Conservation (phyloP, 2,797 vertebrate genomes). For the Ctenopoma kingsleyae region DNA sequence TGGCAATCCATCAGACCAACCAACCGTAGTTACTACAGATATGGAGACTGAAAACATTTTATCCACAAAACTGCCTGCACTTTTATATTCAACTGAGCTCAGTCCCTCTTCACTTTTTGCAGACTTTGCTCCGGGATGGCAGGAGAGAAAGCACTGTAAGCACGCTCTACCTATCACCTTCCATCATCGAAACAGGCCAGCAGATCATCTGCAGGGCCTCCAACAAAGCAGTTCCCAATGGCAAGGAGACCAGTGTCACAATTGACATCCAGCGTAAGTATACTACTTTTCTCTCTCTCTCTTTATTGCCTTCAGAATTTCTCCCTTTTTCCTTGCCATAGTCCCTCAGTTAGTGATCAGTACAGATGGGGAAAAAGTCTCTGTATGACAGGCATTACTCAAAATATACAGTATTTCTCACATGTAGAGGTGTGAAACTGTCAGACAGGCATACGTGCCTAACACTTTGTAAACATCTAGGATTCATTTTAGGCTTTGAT, state of each 20-base stretch:
- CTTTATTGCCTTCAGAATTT: not conserved
- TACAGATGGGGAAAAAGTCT: not conserved
- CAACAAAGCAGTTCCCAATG: slow-evolving; percentile 95
- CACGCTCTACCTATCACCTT: slow-evolving; percentile 92
- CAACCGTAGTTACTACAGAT: not conserved
- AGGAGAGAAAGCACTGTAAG: slow-evolving; percentile 95
- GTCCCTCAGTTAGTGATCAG: slow-evolving; percentile 14
- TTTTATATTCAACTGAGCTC: not conserved
- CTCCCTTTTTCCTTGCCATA: not conserved
- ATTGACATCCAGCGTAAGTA: slow-evolving; percentile 98
- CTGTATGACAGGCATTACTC: slow-evolving; percentile 9
- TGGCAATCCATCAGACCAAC: not conserved
- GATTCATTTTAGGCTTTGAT: slow-evolving; percentile 63
- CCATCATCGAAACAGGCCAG: slow-evolving; percentile 95
- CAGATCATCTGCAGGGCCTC: slow-evolving; percentile 94
- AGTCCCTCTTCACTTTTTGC: slow-evolving; percentile 28
- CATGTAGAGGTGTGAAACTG: slow-evolving; percentile 34
- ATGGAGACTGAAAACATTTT: not conserved
- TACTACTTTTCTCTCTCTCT: not conserved
- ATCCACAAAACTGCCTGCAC: not conserved
- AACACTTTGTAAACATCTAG: slow-evolving; percentile 45
- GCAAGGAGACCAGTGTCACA: slow-evolving; percentile 95
- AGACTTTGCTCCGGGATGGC: slow-evolving; percentile 93
- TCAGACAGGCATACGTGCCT: slow-evolving; percentile 39
- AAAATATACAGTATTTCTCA: slow-evolving; percentile 39